Base-by-base conservation (phyloP, 2,113 vertebrate genomes). In the Nerophis lumbriciformis region DNA sequence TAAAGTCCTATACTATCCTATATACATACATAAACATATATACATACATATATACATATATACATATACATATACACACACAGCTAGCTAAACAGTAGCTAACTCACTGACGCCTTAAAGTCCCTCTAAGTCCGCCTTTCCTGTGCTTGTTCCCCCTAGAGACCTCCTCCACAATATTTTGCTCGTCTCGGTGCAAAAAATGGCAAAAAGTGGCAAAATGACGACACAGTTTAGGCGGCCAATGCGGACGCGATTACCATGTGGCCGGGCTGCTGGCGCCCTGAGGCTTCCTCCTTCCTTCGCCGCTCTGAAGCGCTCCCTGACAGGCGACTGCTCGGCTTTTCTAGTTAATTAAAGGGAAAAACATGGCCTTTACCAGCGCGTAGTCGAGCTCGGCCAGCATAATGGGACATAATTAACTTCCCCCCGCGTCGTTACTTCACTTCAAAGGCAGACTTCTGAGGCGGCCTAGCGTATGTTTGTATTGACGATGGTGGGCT, bases 301-400 rank as follows among this genome's bases (percentile, higher is more conserved):
- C 76, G 87, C 87, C 80, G 87, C 87, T 90, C 86, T 88, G 87
- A 90, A 90, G 85, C 85, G 87, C 81, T 86, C 82, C 71, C 87
- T 92, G 90, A 92, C 92, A 94, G 92, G 88, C 91, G 65, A 73
- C 72, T 66, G 84, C 90, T 91, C 91, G 92, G 88, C 92, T 94
- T 89, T 45, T 92, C 91, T 90, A 89, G 92, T 95, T 98, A 95
- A 96, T 97, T 98, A 97, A 95, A 94, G 88, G 92, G 89, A 91
- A 93, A 93, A 88, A 94, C 92, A 92, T 91, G 91, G 87, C 89
- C 92, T 90, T 93, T 87, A 91, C 91, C 92, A 88, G 89, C 91
- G 90, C 91, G 77, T 92, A 90, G 93, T 90, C 90, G 91, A 88
- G 80, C 83, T 92, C 90, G 90, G 92, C 90, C 93, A 89, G 90